Evolutionary conservation across 2,113 vertebrate species (phyloP), one percentile per base, ranked within the genome.

Genomic region (Gymnogyps californianus): DNA sequence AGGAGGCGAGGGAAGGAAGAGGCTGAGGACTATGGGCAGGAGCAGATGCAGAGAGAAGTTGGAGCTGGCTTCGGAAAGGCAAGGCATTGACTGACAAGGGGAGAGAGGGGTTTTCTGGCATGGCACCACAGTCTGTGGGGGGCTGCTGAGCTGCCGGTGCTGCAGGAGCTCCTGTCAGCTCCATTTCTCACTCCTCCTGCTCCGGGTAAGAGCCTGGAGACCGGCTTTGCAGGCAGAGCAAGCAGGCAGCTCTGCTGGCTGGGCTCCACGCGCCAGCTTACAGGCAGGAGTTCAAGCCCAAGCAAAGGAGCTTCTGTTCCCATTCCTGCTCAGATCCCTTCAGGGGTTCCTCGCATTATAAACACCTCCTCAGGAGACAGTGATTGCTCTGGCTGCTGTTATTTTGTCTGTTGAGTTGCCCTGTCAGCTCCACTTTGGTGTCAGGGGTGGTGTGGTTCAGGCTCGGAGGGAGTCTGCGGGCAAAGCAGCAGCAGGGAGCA

Each of bases 301-400:
- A 58, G 91, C 42, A 67, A 70, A 78, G 80, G 55, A 89, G 78
- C 87, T 96, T 74, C 91, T 91, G 93, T 75, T 94, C 93, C 89
- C 46, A 4, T 21, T 71, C 69, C 87, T 79, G 59, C 77, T 87
- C 90, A 46, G 32, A 80, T 90, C 62, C 83, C 90, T 71, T 75
- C 57, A 65, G 93, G 89, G 76, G 87, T 19, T 79, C 81, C 78
- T 93, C 2, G 2, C 44, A 2, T 85, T 95, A 77, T 80, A 83
- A 96, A 90, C 89, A 70, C 89, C 75, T 92, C 84, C 87, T 46
- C 7, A 1, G 81, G 95, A 91, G 89, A 32, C 32, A 20, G 49
- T 3, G 57, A 67, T 57, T 75, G 70, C 93, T 87, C 81, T 38
- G 91, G 49, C 89, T 94, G 87, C 89, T 66, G 66, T 69, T 74